These are phyloP conservation scores for Nephrotoma flavescens DNA, from an alignment of 2,888 invertebrate species.

Conservation along the genomic window DNA sequence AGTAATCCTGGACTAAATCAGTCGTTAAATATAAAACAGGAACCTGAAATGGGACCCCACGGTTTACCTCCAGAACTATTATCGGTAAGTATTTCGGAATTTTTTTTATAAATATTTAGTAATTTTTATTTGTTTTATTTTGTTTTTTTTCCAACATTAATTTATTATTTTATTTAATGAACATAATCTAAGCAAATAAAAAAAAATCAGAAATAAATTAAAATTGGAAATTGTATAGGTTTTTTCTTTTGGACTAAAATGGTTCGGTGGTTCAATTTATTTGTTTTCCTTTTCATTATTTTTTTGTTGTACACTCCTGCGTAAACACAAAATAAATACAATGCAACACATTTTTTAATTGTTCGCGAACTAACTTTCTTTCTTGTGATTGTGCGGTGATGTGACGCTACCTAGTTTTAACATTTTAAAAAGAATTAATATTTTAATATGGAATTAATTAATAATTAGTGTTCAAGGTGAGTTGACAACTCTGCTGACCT, in stretches of 20 bases:
- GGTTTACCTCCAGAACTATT: slow-evolving; percentile 30
- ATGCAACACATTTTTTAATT: not conserved
- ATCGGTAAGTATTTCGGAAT: slow-evolving; percentile 25
- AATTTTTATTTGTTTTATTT: not conserved
- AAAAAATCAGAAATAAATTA: not conserved
- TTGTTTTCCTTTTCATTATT: slow-evolving; percentile 12
- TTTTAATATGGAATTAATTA: not conserved
- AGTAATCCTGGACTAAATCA: slow-evolving; percentile 30
- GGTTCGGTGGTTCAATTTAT: slow-evolving; percentile 31
- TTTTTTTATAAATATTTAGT: not conserved
- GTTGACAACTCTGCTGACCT: not conserved
- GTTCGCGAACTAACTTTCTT: slow-evolving; percentile 8
- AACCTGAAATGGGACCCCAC: slow-evolving; percentile 31
- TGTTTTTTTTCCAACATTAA: not conserved
- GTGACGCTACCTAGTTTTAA: slow-evolving; percentile 2
- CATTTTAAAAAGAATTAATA: slow-evolving; percentile 12
- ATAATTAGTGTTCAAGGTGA: slow-evolving; percentile 5
- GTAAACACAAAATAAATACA: slow-evolving; percentile 1
- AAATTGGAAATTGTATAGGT: slow-evolving; percentile 27
- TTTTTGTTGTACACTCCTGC: slow-evolving; percentile 2
- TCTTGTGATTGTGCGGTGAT: not conserved
- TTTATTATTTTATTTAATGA: not conserved
- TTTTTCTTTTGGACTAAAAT: slow-evolving; percentile 33
- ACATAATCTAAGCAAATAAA: not conserved
- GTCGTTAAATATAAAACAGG: slow-evolving; percentile 34